Base-by-base conservation (phyloP, 2,797 vertebrate species). In the Myripristis jacobus region DNA sequence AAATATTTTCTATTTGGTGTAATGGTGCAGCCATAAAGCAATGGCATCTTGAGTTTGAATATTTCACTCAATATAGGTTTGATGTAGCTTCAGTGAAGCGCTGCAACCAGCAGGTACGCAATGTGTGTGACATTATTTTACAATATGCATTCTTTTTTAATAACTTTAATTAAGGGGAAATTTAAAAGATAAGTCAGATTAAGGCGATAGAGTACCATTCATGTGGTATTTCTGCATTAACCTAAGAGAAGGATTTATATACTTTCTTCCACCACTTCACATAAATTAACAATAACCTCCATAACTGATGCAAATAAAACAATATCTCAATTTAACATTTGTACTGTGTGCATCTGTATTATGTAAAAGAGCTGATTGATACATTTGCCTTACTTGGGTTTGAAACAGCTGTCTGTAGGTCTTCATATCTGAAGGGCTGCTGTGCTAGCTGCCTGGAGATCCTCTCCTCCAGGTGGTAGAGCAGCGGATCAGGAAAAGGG, bases 341-440 rank as follows among this genome's bases (percentile, higher is more conserved):
- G n/a, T 11, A 25, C 7, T 43, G 11, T 25, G 6, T 44, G 38
- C 21, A 16, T 21, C 27, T 41, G n/a, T 15, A 25, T 44, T 16
- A n/a, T 36, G 29, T 36, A 48, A 61, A 15, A 27, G 15, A 56
- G 6, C 27, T 69, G 57, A 21, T 60, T 63, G 29, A 44, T 43
- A 63, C 38, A 73, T 57, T 2, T 12, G 10, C 24, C 92, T 92
- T 92, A 95, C 94, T 90, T 88, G 93, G 94, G 86, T 94, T 85
- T 79, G 89, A 87, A 68, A 92, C 60, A 65, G 83, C 60, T 1
- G 52, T 74, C 56, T 93, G 87, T 2, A 91, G 62, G 36, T 92
- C 83, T 13, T 87, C 75, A 6, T 66, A 71, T 72, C 64, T 87
- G 68, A 85, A 82, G 44, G 81, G 84, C 67, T 85, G 82, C 43